These are phyloP conservation scores for Athripsodes cinereus DNA, from an alignment of 2,888 invertebrate species.

Conservation along the genomic window DNA sequence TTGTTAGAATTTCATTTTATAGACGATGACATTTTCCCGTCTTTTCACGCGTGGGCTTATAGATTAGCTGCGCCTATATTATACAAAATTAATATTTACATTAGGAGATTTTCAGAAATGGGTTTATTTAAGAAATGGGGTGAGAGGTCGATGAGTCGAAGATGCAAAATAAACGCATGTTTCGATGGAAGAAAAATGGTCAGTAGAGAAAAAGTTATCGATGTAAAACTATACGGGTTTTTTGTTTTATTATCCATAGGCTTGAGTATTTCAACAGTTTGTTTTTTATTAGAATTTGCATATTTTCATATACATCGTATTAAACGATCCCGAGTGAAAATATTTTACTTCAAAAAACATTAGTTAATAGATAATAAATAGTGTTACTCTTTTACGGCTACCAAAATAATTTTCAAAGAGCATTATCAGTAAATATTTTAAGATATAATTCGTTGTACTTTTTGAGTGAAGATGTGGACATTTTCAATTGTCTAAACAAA, in stretches of 20 bases:
- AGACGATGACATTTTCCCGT: slow-evolving; percentile 6
- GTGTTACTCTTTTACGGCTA: no score
- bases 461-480: no score
- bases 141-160: background rate
- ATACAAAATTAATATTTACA: background rate
- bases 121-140: slow-evolving; percentile 7
- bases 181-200: slow-evolving; percentile 1
- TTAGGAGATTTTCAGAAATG: background rate
- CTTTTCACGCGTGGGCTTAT: slow-evolving; percentile 4
- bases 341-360: no score
- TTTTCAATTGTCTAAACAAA: no score
- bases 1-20: slow-evolving; percentile 1
- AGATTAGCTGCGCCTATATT: background rate
- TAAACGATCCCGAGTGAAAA: no score
- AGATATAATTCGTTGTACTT: no score
- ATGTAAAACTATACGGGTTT: background rate
- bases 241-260: background rate
- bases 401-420: no score
- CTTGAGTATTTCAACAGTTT: background rate
- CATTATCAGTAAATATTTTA: no score
- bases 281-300: background rate
- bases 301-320: background rate
- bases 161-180: background rate
- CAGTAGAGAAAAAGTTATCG: background rate
- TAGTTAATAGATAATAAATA: no score